Percentiles rank a stretch among this genome's conserved stretches.
phyloP scores from a whole-genome alignment of 2,113 vertebrate species.

The Triplophysa rosa region DNA sequence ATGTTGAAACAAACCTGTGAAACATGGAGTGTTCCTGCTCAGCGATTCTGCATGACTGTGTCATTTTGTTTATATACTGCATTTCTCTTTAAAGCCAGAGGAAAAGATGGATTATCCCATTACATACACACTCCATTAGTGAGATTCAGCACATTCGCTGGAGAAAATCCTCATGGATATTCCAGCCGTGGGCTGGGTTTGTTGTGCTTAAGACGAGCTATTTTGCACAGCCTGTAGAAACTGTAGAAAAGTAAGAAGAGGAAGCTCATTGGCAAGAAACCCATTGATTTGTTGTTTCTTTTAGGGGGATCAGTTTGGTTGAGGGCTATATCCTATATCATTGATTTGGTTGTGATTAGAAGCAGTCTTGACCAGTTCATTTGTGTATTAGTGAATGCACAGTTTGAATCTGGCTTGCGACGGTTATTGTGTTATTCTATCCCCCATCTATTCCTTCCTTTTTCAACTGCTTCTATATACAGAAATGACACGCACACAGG shows the following conservation, averaged over 20 bases:
- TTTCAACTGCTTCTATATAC: background rate
- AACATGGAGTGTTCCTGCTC: background rate
- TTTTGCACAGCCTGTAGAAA: conserved; percentile 14
- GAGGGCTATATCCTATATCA: background rate
- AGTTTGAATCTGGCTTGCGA: background rate
- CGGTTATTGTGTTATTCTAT: background rate
- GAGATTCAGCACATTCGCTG: conserved; percentile 42
- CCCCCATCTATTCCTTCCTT: background rate
- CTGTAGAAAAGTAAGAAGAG: background rate
- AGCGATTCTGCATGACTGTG: background rate
- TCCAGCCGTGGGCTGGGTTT: conserved; percentile 7
- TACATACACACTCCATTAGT: conserved; percentile 37
- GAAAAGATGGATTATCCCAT: conserved; percentile 48
- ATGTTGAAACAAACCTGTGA: background rate
- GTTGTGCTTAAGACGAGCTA: conserved; percentile 1
- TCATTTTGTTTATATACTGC: background rate
- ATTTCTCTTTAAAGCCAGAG: conserved; percentile 10
- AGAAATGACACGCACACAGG: background rate
- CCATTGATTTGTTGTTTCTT: background rate
- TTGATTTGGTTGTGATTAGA: background rate
- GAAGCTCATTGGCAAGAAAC: background rate
- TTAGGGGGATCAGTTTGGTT: background rate
- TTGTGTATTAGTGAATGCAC: background rate
- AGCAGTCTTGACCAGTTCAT: background rate
- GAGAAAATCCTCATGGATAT: conserved; percentile 46